Conservation (phyloP, 1,140 invertebrate genomes). For the Homarus americanus region DNA sequence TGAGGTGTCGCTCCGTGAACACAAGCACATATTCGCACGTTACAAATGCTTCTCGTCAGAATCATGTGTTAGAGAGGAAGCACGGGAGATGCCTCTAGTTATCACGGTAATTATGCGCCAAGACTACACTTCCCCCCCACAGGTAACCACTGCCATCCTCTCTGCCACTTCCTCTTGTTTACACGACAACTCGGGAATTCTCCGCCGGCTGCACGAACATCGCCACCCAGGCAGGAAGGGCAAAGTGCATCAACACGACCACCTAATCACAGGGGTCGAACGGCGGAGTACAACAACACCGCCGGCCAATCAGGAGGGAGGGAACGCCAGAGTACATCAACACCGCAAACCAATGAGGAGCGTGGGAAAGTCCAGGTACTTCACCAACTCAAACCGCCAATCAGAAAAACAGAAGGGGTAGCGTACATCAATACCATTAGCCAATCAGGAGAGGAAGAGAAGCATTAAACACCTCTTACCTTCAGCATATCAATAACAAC, state of each 20-base stretch:
- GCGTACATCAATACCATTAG: no score
- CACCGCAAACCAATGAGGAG: not conserved
- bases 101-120: slow-evolving; percentile 49
- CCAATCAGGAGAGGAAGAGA: no score
- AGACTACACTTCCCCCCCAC: not conserved
- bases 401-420: no score
- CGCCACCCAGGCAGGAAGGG: not conserved
- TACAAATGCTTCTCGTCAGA: not conserved
- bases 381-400: no score
- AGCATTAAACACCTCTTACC: no score
- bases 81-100: slow-evolving; percentile 37
- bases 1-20: not conserved
- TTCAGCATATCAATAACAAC: no score
- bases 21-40: slow-evolving; percentile 10
- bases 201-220: not conserved
- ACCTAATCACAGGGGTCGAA: not conserved
- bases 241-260: not conserved
- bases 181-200: slow-evolving; percentile 40
- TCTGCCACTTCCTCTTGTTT: slow-evolving; percentile 47
- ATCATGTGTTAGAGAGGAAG: slow-evolving; percentile 38
- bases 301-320: not conserved
- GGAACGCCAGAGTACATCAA: not conserved
- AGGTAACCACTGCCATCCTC: slow-evolving; percentile 35
- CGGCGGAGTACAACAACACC: not conserved
- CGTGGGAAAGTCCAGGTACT: no score